Evolutionary conservation across 2,797 vertebrate genomes (phyloP), one percentile per base, ranked within the genome.

Genomic region (Dromococcyx pavoninus): DNA sequence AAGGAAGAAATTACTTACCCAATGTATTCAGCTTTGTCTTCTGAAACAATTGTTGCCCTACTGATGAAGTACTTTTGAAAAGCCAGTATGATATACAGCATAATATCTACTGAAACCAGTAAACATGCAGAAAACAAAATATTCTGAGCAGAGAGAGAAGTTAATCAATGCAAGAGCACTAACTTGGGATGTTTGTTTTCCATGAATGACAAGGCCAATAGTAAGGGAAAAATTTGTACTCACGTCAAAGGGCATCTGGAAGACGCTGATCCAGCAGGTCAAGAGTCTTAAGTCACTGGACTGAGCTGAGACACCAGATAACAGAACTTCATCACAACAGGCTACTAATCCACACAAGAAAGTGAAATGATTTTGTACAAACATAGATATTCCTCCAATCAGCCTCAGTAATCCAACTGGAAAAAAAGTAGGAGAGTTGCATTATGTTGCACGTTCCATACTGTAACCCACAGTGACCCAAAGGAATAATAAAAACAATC

Each of bases 111-210:
- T 5, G 14, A 88, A 91, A 58, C 50, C 72, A 53, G 84, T 60
- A 95, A 95, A 91, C 13, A 66, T 23, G 27, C 73, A 92, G 78
- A 70, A 86, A 82, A 79, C 30, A 70, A 76, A n/a, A 35, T 86
- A 35, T 58, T 73, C 39, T 54, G 10, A 54, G 71, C 60, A 92
- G 85, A 91, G 37, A 2, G 4, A 75, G 43, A 70, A 79, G 95
- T 97, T 97, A 97, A 97, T 96, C 71, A 97, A 69, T 97, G 89
- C 82, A 91, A 85, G 87, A 97, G 23, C n/a, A 64, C 65, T 96
- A 94, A 94, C 58, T 35, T 67, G 30, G 10, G 23, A 86, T 70
- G 85, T 89, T 69, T 81, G 30, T 84, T 88, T 92, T 80, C 56
- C 28, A 1, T 76, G 54, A 70, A 77, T 9, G 21, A 70, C 18